Base-by-base conservation (phyloP, 1,140 invertebrate species). In the Orius insidiosus region DNA sequence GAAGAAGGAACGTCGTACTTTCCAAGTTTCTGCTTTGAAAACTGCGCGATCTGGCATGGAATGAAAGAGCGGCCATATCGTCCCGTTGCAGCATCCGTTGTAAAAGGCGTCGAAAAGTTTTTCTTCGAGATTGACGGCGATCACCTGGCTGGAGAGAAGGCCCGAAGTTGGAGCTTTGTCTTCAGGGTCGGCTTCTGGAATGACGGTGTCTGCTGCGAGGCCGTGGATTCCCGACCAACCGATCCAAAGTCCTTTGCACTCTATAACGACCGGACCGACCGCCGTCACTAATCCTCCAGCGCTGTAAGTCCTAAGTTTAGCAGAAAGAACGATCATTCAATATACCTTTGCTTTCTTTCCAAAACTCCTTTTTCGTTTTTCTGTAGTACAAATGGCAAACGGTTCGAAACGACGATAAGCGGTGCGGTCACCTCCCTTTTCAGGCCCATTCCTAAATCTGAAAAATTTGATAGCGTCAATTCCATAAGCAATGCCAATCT, bases 51-150 rank as follows among this genome's bases (percentile, higher is more conserved):
- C 85, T 0, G 85, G 84, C 85, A 89, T 87, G 3, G 84, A 88
- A 58, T 89, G 85, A 56, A 89, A 89, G 1, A 89, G 63, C 0
- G 86, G 86, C 86, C 86, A 90, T 57, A 90, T 86, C 1, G 83
- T 87, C 6, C 79, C 85, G 59, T 92, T 92, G 59, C 85, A 90
- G 58, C 84, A 88, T 2, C 85, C 85, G 66, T 89, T 89, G 65
- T 90, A 90, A 60, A 87, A 90, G 19, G 75, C 76, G 55, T 87
- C 78, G 56, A 88, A 89, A 47, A 78, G 63, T 48, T 69, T 69
- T 1, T 77, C 69, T 30, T 85, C 76, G 1, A 85, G 71, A 56
- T 77, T 74, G 6, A 90, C 84, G 1, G 80, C 74, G 1, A 87
- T 60, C 62, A 87, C 83, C 68, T 86, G 85, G 45, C 75, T 71